Base-by-base conservation (phyloP, 2,113 vertebrate species). In the Meles meles region DNA sequence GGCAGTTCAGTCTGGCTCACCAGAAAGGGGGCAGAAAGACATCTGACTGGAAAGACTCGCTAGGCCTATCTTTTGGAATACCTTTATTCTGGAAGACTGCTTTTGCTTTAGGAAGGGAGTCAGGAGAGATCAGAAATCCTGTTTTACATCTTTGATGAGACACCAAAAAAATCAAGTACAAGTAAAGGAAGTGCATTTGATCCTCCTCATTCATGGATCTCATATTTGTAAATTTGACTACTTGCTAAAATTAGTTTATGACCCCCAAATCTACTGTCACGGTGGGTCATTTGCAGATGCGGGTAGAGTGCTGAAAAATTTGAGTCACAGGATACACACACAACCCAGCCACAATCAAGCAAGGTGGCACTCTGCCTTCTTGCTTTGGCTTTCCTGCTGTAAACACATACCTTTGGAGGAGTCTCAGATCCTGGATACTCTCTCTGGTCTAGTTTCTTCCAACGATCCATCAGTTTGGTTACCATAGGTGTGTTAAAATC, bases 361-460 rank as follows among this genome's bases (percentile, higher is more conserved):
- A 91, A 88, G 69, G 10, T 31, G 31, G 37, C 4, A 10, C n/a
- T 93, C 20, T 90, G 69, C n/a, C 61, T 81, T n/a, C 49, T 49
- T 67, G 42, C 29, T 63, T 93, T n/a, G 71, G 5, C 27, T 79
- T 8, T 79, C n/a, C 42, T 39, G 8, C 6, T 92, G 8, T 69
- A 96, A 76, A 39, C 0, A 57, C 94, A 17, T 99, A 99, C 99
- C 99, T 99, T 99, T 72, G 99, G 99, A 34, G 99, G 99, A 72
- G 99, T 99, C 95, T 99, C 99, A 0, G 99, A 99, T 93, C 99
- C 99, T 84, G 99, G 99, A 90, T 99, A 99, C 98, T 99, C 99
- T 97, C 99, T 99, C 98, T 99, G 99, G 98, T 99, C 99, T 63
- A 99, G 99, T 98, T 99, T 99, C 98, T 99, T 99, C 99, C 99